Evolutionary conservation across 2,797 vertebrate species (phyloP).

Genomic region (Anabacerthia variegaticeps): DNA sequence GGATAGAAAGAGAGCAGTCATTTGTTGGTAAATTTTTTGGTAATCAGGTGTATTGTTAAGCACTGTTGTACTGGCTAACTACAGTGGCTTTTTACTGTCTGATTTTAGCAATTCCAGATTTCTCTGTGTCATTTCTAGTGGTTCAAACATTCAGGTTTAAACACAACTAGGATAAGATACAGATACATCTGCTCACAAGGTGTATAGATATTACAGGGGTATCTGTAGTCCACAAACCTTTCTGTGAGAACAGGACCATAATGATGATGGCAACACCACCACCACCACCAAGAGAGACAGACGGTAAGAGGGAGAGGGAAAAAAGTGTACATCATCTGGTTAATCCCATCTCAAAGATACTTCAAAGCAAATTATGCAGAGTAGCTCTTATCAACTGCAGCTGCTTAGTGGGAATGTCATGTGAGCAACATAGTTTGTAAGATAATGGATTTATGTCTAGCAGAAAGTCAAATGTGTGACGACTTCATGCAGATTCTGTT

Average conservation of each 20-base stretch:
- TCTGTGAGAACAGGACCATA: background rate
- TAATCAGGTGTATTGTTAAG: background rate
- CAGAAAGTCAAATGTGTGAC: constrained; percentile 71
- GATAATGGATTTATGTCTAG: constrained; percentile 70
- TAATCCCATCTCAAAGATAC: constrained; percentile 53
- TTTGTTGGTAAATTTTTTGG: background rate
- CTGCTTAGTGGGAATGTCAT: constrained; percentile 68
- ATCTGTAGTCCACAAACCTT: constrained; percentile 3
- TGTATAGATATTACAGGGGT: background rate
- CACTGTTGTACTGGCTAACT: background rate
- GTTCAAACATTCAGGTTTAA: background rate
- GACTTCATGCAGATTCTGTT: constrained; percentile 67
- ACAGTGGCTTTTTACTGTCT: background rate
- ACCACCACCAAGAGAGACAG: background rate
- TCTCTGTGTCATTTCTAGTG: background rate
- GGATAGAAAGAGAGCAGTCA: background rate
- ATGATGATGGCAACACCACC: rapidly evolving
- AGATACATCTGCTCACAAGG: background rate
- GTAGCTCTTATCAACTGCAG: constrained; percentile 67
- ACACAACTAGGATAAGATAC: background rate
- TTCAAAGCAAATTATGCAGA: constrained; percentile 65
- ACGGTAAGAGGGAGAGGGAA: background rate
- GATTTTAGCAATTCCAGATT: background rate
- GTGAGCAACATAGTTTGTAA: constrained; percentile 47
- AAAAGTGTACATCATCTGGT: background rate